Evolutionary conservation across 2,888 invertebrate species (phyloP).

Genomic region (Drosophila peninsularis): DNA sequence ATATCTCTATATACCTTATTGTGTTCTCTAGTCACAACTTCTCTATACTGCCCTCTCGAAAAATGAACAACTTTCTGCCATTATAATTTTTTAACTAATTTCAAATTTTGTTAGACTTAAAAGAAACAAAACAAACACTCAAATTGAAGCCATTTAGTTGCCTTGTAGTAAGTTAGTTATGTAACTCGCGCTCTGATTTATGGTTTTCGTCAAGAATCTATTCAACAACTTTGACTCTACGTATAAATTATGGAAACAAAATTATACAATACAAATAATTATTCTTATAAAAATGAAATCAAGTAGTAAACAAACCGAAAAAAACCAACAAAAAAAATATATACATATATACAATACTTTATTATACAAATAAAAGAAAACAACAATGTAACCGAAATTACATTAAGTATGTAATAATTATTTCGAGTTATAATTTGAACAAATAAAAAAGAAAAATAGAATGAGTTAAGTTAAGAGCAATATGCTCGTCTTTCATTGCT

Average conservation of each 20-base stretch:
- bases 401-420: slow-evolving; percentile 48
- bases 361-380: slow-evolving; percentile 55
- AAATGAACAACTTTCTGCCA: slow-evolving; percentile 65
- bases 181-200: slow-evolving; percentile 61
- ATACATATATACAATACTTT: slow-evolving; percentile 60
- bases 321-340: slow-evolving; percentile 30
- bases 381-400: slow-evolving; percentile 50
- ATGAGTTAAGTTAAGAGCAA: slow-evolving; percentile 52
- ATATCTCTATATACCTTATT: slow-evolving; percentile 33
- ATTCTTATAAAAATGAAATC: slow-evolving; percentile 67
- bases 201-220: slow-evolving; percentile 39
- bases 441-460: slow-evolving; percentile 72
- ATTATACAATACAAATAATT: slow-evolving; percentile 61
- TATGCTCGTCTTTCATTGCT: neutral
- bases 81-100: slow-evolving; percentile 34
- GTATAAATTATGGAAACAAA: slow-evolving; percentile 54
- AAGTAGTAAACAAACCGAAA: slow-evolving; percentile 43
- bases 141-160: slow-evolving; percentile 81
- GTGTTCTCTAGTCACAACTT: slow-evolving; percentile 54
- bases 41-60: slow-evolving; percentile 47
- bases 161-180: slow-evolving; percentile 81
- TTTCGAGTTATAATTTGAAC: slow-evolving; percentile 62
- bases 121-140: slow-evolving; percentile 50
- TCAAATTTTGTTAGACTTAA: slow-evolving; percentile 41
- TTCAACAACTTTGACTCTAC: slow-evolving; percentile 58